These are phyloP conservation scores for Pseudanteris insignis DNA, from an alignment of 2,888 invertebrate genomes.

Conservation along the genomic window DNA sequence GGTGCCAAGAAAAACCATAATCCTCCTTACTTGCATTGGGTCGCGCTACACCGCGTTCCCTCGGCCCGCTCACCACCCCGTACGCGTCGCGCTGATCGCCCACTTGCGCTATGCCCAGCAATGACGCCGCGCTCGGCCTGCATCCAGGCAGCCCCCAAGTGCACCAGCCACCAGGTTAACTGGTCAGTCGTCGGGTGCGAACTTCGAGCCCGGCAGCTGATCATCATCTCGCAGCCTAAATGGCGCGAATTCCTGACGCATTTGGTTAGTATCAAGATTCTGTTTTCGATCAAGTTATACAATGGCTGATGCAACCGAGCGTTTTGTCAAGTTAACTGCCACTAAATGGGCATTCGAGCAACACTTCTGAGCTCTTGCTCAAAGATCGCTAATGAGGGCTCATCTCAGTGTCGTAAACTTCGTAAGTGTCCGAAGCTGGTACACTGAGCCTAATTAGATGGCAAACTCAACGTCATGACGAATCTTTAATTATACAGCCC, in stretches of 20 bases:
- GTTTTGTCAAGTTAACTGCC: slow-evolving; percentile 36
- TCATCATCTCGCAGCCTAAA: slow-evolving; percentile 14
- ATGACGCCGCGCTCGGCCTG: slow-evolving; percentile 17
- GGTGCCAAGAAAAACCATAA: slow-evolving; percentile 62
- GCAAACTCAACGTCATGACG: slow-evolving; percentile 8
- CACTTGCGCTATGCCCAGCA: slow-evolving; percentile 44
- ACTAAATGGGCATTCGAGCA: slow-evolving; percentile 22
- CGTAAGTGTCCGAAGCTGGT: slow-evolving; percentile 3
- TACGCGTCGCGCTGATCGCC: slow-evolving; percentile 40
- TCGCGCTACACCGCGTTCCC: slow-evolving; percentile 29
- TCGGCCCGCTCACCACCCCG: slow-evolving; percentile 22
- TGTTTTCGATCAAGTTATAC: slow-evolving; percentile 25
- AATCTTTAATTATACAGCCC: neutral
- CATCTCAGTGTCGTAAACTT: slow-evolving; percentile 30
- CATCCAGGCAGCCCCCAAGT: slow-evolving; percentile 50
- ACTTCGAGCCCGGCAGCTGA: slow-evolving; percentile 4
- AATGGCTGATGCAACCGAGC: slow-evolving; percentile 26
- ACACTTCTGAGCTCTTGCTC: slow-evolving; percentile 17
- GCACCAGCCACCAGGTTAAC: slow-evolving; percentile 57
- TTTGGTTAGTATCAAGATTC: slow-evolving; percentile 28
- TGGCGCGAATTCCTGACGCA: slow-evolving; percentile 24
- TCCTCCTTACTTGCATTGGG: slow-evolving; percentile 51
- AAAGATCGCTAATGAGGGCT: slow-evolving; percentile 35
- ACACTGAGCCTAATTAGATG: slow-evolving; percentile 18
- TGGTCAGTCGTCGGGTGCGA: slow-evolving; percentile 8